A percentile compares a stretch with the other conserved stretches of the same genome.
Conservation (phyloP, 2,797 vertebrate genomes). For the Gymnocypris eckloni region DNA sequence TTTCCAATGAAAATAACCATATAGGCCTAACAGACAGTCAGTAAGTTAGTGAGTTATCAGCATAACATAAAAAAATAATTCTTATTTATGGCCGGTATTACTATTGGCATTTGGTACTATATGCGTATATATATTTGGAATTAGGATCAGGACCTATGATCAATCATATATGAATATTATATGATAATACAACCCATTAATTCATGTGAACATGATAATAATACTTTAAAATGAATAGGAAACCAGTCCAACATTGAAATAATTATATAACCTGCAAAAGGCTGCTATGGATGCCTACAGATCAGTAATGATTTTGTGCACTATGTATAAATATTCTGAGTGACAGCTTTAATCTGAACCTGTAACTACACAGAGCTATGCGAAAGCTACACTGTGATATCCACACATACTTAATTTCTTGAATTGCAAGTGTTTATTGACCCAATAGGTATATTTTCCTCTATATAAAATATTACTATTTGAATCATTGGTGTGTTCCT, state of each 20-base stretch:
- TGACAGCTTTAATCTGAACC: background rate
- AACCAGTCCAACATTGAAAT: background rate
- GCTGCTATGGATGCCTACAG: background rate
- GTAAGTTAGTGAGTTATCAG: background rate
- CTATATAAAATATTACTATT: background rate
- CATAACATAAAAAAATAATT: background rate
- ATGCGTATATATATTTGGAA: background rate
- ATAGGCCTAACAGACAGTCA: background rate
- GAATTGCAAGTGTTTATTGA: background rate
- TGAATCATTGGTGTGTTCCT: background rate
- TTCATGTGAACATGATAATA: background rate
- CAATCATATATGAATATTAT: background rate
- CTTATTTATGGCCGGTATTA: background rate
- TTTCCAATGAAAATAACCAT: constrained; percentile 86
- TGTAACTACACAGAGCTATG: background rate
- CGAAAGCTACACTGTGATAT: background rate
- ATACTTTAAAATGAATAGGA: background rate
- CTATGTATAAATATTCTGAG: background rate
- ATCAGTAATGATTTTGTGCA: background rate
- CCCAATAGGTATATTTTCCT: background rate
- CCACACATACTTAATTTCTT: background rate
- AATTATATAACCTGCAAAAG: background rate
- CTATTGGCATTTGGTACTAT: background rate
- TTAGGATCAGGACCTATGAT: background rate
- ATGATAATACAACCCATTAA: background rate